A percentile compares a stretch with the other conserved stretches of the same genome.
Conservation (phyloP, 2,113 vertebrate species). For the Larimichthys polyactis region DNA sequence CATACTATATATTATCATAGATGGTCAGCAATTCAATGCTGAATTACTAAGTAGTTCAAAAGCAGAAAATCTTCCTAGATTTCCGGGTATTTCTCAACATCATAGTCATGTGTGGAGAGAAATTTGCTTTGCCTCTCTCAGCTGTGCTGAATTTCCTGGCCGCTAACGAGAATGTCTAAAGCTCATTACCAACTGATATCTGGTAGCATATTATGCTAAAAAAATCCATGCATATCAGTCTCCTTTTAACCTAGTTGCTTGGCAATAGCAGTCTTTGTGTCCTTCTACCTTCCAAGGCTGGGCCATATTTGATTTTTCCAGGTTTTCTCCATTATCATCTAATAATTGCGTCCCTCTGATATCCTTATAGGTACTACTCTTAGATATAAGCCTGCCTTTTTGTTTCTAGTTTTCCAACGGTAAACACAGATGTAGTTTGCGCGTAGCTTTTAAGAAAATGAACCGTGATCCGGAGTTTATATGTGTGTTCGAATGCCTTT, state of each 20-base stretch:
- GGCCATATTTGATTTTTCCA: constrained; percentile 34
- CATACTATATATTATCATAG: not conserved
- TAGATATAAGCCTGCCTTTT: constrained; percentile 17
- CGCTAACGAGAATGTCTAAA: constrained; percentile 25
- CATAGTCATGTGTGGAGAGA: not conserved
- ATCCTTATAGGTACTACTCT: not conserved
- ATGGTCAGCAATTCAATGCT: constrained; percentile 30
- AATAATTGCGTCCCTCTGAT: constrained; percentile 23
- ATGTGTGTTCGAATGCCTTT: constrained; percentile 26
- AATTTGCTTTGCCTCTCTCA: constrained; percentile 25
- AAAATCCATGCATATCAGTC: constrained; percentile 24
- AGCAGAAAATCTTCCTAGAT: not conserved
- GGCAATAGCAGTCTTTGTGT: constrained; percentile 42
- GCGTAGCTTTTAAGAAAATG: not conserved
- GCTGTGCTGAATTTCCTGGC: constrained; percentile 33
- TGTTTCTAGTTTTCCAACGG: constrained; percentile 2
- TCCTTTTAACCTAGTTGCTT: constrained; percentile 53
- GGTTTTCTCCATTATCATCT: constrained; percentile 33
- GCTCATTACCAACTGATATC: constrained; percentile 44
- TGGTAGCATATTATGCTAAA: constrained; percentile 46
- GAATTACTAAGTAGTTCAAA: not conserved
- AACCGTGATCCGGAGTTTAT: constrained; percentile 21
- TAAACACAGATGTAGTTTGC: constrained; percentile 11
- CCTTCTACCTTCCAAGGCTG: constrained; percentile 6
- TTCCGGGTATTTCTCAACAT: constrained; percentile 31